Conservation (phyloP, 2,797 vertebrate genomes). For the Sebastes wilsoni region DNA sequence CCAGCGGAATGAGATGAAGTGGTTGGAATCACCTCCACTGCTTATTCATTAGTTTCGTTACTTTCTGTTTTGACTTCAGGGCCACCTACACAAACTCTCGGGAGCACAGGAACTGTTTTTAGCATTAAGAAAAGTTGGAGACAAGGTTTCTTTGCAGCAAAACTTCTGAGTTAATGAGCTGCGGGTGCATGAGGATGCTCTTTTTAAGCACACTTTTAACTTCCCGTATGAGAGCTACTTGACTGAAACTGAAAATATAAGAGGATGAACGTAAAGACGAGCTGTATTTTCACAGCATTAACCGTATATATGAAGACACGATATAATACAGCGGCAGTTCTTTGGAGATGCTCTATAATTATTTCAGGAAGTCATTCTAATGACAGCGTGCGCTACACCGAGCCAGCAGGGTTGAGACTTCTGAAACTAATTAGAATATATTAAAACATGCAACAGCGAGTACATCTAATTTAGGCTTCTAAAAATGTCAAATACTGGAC, state of each 20-base stretch:
- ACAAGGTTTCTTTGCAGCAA: conserved; percentile 27
- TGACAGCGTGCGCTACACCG: conserved; percentile 1
- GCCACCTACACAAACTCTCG: conserved; percentile 53
- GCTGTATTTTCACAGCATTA: neutral
- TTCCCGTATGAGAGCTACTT: conserved; percentile 9
- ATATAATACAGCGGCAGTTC: neutral
- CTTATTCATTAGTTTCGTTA: conserved; percentile 47
- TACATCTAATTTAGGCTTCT: neutral
- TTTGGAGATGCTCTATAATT: neutral
- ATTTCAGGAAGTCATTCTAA: conserved; percentile 6
- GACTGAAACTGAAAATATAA: conserved; percentile 16
- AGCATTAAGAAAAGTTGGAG: conserved; percentile 32
- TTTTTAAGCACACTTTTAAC: conserved; percentile 26
- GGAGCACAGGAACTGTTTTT: conserved; percentile 45
- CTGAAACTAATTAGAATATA: neutral
- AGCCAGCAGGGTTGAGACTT: neutral
- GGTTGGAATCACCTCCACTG: conserved; percentile 28
- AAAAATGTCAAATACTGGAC: neutral
- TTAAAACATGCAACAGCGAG: neutral
- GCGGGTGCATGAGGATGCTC: conserved; percentile 1
- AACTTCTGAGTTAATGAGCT: conserved; percentile 66
- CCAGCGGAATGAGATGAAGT: conserved; percentile 27
- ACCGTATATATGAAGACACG: neutral
- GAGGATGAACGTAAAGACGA: neutral
- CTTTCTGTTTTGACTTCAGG: conserved; percentile 38